A percentile compares a stretch with the other conserved stretches of the same genome.
Conservation (phyloP, 2,888 invertebrate genomes). For the Hyalella azteca region DNA sequence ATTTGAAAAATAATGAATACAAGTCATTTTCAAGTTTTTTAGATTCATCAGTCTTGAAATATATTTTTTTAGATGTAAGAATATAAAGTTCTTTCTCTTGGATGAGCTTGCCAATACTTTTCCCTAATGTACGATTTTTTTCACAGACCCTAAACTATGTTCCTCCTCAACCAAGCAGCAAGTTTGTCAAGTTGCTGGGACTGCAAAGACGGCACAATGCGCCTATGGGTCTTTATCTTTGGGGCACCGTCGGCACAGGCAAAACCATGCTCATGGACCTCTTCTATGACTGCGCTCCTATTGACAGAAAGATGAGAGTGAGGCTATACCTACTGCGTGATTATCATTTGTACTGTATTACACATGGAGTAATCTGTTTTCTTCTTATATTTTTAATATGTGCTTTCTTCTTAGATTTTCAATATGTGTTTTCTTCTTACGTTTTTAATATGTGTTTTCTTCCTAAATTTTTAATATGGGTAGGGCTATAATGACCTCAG, state of each 20-base stretch:
- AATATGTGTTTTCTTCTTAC: no score
- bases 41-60: background rate
- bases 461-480: no score
- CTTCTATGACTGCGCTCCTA: conserved; percentile 80
- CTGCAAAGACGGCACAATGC: background rate
- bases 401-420: no score
- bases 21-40: background rate
- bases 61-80: background rate
- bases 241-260: conserved; percentile 79
- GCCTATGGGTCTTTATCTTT: conserved; percentile 55
- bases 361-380: no score
- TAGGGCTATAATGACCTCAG: no score
- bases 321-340: no score
- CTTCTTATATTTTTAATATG: no score
- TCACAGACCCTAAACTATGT: background rate
- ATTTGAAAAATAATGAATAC: background rate
- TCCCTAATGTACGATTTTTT: background rate
- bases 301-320: conserved; percentile 61
- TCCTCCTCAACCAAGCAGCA: conserved; percentile 5
- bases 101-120: no score
- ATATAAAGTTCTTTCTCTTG: no score
- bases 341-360: no score
- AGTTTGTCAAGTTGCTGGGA: background rate
- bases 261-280: conserved; percentile 99
- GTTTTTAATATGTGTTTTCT: no score